A percentile compares a stretch with the other conserved stretches of the same genome.
phyloP scores from a whole-genome alignment of 1,140 invertebrate genomes.

The Zaprionus inermis region DNA sequence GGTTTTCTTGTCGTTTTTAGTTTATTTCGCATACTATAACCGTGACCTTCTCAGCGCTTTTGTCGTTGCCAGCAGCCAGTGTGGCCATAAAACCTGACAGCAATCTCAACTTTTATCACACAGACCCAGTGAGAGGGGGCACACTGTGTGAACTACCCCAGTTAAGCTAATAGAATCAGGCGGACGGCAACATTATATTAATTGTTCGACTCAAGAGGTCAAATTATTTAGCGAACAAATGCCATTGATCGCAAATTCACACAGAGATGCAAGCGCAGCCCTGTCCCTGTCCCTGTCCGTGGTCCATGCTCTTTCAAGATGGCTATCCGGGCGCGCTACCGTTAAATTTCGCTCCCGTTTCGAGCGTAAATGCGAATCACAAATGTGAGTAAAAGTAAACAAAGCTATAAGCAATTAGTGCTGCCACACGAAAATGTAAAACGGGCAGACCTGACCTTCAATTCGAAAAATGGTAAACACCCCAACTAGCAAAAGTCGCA shows the following conservation, averaged over 20 bases:
- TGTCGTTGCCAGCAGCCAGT: slow-evolving; percentile 29
- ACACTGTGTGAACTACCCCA: slow-evolving; percentile 29
- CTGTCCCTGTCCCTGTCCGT: background rate
- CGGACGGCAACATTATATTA: slow-evolving; percentile 50
- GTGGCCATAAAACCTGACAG: slow-evolving; percentile 58
- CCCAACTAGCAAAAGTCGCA: slow-evolving; percentile 26
- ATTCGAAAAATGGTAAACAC: slow-evolving; percentile 64
- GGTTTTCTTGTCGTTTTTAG: slow-evolving; percentile 55
- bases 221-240: slow-evolving; percentile 75
- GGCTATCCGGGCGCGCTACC: slow-evolving; percentile 39
- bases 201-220: slow-evolving; percentile 75
- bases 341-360: slow-evolving; percentile 75
- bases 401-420: slow-evolving; percentile 80
- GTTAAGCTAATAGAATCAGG: slow-evolving; percentile 71
- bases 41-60: slow-evolving; percentile 69
- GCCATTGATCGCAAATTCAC: slow-evolving; percentile 77
- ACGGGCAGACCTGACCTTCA: slow-evolving; percentile 59
- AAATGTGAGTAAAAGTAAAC: slow-evolving; percentile 72
- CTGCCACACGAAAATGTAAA: slow-evolving; percentile 51
- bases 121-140: slow-evolving; percentile 37
- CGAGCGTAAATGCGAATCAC: slow-evolving; percentile 34
- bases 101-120: slow-evolving; percentile 36
- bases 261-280: slow-evolving; percentile 37
- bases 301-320: slow-evolving; percentile 18
- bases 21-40: slow-evolving; percentile 72